A percentile compares a stretch with the other conserved stretches of the same genome.
Conservation (phyloP, 2,113 vertebrate genomes). For the Plestiodon gilberti region DNA sequence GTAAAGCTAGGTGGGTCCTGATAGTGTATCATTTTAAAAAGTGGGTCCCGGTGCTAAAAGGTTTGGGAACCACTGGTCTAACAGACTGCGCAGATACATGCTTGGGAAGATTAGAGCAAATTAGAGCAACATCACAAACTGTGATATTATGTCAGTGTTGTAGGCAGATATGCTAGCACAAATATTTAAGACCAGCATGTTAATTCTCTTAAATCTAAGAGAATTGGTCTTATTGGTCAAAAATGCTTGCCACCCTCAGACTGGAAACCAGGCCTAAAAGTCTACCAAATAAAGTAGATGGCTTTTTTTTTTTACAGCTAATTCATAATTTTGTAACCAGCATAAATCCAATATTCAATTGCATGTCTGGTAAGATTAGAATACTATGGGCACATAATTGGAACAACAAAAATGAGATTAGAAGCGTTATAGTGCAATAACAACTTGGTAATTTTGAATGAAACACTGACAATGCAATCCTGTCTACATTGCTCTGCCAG, state of each 20-base stretch:
- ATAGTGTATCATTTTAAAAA: no score
- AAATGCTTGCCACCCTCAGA: neutral
- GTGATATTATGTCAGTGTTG: neutral
- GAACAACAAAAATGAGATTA: neutral
- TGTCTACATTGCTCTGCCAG: no score
- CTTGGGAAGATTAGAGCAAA: neutral
- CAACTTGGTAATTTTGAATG: no score
- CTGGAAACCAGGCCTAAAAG: neutral
- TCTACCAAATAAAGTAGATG: neutral
- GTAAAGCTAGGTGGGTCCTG: no score
- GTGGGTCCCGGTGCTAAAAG: no score
- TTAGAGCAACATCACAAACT: neutral
- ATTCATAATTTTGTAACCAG: neutral
- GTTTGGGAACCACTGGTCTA: neutral
- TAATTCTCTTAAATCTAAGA: neutral
- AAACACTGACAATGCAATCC: no score
- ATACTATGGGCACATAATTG: neutral
- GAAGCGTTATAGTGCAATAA: no score
- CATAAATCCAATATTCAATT: neutral
- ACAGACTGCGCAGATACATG: neutral
- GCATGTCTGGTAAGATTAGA: neutral
- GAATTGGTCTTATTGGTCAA: neutral
- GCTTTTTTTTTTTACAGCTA: constrained; percentile 5
- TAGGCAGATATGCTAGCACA: neutral
- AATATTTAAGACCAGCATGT: neutral